Conservation (phyloP, 92 coral and sea anemone species). For the Porites evermanni region DNA sequence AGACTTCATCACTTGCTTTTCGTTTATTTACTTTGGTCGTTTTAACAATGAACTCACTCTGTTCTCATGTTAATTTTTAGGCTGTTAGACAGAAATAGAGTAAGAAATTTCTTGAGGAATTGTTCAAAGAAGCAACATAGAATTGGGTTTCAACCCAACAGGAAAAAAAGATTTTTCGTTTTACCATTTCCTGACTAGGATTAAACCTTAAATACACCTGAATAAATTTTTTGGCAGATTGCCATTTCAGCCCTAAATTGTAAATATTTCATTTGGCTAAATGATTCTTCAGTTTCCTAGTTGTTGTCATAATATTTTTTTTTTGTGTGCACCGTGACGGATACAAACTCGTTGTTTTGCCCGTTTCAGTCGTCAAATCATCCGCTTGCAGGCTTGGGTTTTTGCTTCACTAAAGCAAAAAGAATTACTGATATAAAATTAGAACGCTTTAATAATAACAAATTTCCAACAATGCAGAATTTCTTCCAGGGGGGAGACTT, state of each 20-base stretch:
- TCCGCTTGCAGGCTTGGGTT: background rate
- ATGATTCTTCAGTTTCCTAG: background rate
- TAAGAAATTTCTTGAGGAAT: background rate
- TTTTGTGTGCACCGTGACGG: background rate
- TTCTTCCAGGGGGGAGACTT: background rate
- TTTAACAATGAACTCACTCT: background rate
- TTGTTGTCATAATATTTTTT: background rate
- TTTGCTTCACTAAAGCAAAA: background rate
- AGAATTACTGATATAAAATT: background rate
- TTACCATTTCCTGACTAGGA: conserved; percentile 18
- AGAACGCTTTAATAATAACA: background rate
- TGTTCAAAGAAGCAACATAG: background rate
- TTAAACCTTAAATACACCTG: conserved; percentile 9
- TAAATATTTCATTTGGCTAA: background rate
- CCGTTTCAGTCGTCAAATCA: background rate
- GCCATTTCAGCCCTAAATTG: background rate
- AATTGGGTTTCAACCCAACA: background rate
- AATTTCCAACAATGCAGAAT: too few species aligned
- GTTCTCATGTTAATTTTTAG: background rate
- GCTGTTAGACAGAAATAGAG: background rate
- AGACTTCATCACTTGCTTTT: background rate
- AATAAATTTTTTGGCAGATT: conserved; percentile 20
- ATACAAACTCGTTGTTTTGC: background rate
- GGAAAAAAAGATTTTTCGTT: background rate
- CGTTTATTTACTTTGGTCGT: background rate